Conservation (phyloP, 2,888 invertebrate genomes). For the Antitype chi region DNA sequence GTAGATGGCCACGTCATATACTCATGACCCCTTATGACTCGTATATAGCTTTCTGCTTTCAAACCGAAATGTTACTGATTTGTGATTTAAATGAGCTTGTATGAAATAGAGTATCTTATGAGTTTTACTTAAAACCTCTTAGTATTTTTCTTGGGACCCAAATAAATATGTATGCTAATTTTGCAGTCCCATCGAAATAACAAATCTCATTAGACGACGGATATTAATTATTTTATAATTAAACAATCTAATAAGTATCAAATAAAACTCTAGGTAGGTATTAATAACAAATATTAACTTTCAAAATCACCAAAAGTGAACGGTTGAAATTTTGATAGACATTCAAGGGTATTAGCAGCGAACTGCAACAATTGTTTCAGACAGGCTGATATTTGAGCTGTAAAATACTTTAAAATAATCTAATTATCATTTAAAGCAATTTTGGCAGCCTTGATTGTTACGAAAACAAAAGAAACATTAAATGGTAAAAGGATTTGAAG, state of each 20-base stretch:
- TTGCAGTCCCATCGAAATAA: neutral
- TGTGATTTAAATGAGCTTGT: neutral
- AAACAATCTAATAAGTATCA: neutral
- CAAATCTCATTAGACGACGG: neutral
- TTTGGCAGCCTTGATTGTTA: constrained; percentile 31
- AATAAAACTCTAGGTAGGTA: neutral
- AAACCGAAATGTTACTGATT: neutral
- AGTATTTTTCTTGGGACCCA: neutral
- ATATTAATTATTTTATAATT: neutral
- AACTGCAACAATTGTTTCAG: constrained; percentile 49
- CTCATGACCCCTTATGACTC: neutral
- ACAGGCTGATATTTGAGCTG: constrained; percentile 39
- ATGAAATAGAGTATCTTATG: neutral
- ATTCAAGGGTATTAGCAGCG: constrained; percentile 51
- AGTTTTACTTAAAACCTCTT: neutral
- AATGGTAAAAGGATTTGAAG: constrained; percentile 3
- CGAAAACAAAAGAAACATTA: constrained; percentile 29
- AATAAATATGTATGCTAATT: neutral
- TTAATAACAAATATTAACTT: constrained; percentile 27
- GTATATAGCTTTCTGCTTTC: neutral
- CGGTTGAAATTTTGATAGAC: constrained; percentile 55
- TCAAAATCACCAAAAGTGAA: constrained; percentile 56
- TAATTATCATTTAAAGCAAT: constrained; percentile 8
- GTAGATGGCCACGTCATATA: neutral
- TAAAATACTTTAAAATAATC: constrained; percentile 9